phyloP scores from a whole-genome alignment of 2,888 invertebrate genomes.

The Eledona agricola region DNA sequence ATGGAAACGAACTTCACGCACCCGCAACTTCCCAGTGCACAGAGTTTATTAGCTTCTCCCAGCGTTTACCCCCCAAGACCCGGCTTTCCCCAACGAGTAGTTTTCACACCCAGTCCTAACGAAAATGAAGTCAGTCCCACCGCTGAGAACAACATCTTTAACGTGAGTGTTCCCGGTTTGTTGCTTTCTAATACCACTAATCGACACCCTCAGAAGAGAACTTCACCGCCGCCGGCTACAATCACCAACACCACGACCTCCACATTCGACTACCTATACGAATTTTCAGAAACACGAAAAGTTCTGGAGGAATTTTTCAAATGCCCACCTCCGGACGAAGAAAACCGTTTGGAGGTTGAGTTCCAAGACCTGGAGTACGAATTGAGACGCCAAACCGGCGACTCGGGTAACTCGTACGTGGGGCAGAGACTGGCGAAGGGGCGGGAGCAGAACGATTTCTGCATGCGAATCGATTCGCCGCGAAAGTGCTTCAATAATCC shows the following conservation, averaged over 20 bases:
- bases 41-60: slow-evolving; percentile 70
- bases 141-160: slow-evolving; percentile 55
- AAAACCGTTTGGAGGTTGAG: slow-evolving; percentile 66
- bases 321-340: slow-evolving; percentile 74
- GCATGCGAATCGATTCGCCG: slow-evolving; percentile 66
- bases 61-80: slow-evolving; percentile 81
- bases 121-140: slow-evolving; percentile 56
- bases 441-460: slow-evolving; percentile 60
- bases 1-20: slow-evolving; percentile 61
- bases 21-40: slow-evolving; percentile 67
- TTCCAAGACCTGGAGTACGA: slow-evolving; percentile 81
- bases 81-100: slow-evolving; percentile 82
- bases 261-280: slow-evolving; percentile 89
- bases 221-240: slow-evolving; percentile 38
- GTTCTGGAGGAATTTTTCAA: slow-evolving; percentile 93
- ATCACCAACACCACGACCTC: slow-evolving; percentile 61
- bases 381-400: slow-evolving; percentile 70
- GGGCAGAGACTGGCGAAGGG: slow-evolving; percentile 76
- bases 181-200: neutral
- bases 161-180: slow-evolving; percentile 50
- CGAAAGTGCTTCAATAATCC: slow-evolving; percentile 68
- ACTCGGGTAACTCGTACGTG: slow-evolving; percentile 78
- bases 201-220: slow-evolving; percentile 14
- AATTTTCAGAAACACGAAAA: slow-evolving; percentile 91
- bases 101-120: slow-evolving; percentile 60